Evolutionary conservation across 2,888 invertebrate genomes (phyloP).

Genomic region (Drosophila incognita): DNA sequence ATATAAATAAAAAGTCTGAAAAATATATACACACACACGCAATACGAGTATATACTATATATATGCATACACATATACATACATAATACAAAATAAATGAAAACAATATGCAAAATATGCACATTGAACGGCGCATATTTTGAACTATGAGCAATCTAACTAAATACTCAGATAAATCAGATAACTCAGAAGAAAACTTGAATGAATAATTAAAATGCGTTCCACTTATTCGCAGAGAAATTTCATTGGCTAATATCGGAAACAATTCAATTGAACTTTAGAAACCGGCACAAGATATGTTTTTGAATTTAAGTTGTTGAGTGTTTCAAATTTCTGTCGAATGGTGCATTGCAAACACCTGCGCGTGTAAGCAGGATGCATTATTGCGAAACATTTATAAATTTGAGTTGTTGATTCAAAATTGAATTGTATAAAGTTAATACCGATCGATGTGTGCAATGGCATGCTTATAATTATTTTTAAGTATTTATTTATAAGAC

Average conservation of each 20-base stretch:
- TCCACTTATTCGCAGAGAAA: conserved; percentile 23
- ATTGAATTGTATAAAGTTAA: conserved; percentile 16
- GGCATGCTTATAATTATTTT: conserved; percentile 12
- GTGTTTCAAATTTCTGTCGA: not conserved
- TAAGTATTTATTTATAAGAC: conserved; percentile 19
- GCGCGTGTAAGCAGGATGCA: conserved; percentile 13
- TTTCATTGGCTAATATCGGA: conserved; percentile 15
- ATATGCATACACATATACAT: conserved; percentile 33
- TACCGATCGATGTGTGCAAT: not conserved
- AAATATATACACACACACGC: conserved; percentile 38
- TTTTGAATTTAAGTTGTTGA: not conserved
- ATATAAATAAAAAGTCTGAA: conserved; percentile 76
- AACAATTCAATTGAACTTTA: not conserved
- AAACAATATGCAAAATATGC: conserved; percentile 15
- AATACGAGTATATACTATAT: conserved; percentile 45
- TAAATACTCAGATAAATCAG: conserved; percentile 26
- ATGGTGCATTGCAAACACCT: not conserved
- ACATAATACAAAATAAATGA: conserved; percentile 22
- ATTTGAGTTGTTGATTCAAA: conserved; percentile 18
- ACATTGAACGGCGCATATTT: conserved; percentile 13
- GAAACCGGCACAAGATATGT: not conserved
- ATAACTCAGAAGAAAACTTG: conserved; percentile 7
- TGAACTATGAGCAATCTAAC: conserved; percentile 15
- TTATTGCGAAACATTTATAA: not conserved
- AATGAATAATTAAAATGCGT: conserved; percentile 4